phyloP scores from a whole-genome alignment of 2,888 invertebrate genomes.

The Trissolcus brochymenae region DNA sequence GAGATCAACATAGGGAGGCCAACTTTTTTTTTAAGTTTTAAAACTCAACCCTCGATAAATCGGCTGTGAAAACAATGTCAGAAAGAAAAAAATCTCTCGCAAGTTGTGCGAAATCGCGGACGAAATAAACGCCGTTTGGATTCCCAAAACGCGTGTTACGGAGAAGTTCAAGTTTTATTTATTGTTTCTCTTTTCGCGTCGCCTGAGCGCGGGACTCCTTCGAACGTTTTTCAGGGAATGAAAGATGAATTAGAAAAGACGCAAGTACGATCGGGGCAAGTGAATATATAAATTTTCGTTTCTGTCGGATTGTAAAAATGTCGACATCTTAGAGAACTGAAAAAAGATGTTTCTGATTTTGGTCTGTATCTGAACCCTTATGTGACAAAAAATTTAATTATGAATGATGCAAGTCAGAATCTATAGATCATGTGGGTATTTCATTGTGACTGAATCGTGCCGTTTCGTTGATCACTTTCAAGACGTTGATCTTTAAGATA shows the following conservation, averaged over 20 bases:
- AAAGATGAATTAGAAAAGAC: too few relatives aligned
- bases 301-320: too few relatives aligned
- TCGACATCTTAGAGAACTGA: too few relatives aligned
- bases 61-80: slow-evolving; percentile 31
- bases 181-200: too few relatives aligned
- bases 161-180: slow-evolving; percentile 1
- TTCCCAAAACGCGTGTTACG: slow-evolving; percentile 38
- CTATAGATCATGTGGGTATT: slow-evolving; percentile 60
- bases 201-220: neutral
- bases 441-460: slow-evolving; percentile 31
- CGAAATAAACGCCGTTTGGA: slow-evolving; percentile 40
- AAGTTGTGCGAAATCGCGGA: slow-evolving; percentile 45
- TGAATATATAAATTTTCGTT: too few relatives aligned
- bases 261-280: too few relatives aligned
- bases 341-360: too few relatives aligned
- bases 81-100: slow-evolving; percentile 11
- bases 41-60: slow-evolving; percentile 44
- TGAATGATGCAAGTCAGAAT: slow-evolving; percentile 56
- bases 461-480: slow-evolving; percentile 46
- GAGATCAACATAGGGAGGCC: slow-evolving; percentile 2
- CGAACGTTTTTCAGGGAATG: neutral
- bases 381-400: slow-evolving; percentile 8
- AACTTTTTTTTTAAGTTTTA: slow-evolving; percentile 21
- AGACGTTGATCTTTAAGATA: slow-evolving; percentile 65
- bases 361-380: too few relatives aligned